A percentile compares a stretch with the other conserved stretches of the same genome.
phyloP scores from a whole-genome alignment of 1,140 invertebrate genomes.

The Camponotus floridanus region DNA sequence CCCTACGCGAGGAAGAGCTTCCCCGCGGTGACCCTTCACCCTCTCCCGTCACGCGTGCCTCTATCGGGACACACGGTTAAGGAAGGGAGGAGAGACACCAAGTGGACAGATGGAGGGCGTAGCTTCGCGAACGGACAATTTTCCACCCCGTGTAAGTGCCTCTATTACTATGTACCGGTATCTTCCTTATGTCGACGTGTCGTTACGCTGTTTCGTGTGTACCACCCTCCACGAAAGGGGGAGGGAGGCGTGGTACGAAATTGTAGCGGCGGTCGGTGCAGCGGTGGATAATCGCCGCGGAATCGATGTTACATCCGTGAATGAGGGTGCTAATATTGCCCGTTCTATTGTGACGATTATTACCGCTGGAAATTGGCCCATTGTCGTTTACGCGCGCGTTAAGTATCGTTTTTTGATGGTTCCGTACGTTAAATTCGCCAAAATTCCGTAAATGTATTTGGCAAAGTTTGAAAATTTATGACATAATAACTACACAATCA shows the following conservation, averaged over 20 bases:
- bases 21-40: constrained; percentile 64
- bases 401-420: constrained; percentile 19
- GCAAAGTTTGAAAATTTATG: neutral
- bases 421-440: constrained; percentile 18
- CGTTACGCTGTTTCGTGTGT: constrained; percentile 61
- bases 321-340: constrained; percentile 60
- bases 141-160: constrained; percentile 70
- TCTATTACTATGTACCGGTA: constrained; percentile 58
- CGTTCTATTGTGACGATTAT: constrained; percentile 59
- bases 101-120: constrained; percentile 80
- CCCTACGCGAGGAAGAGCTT: constrained; percentile 43
- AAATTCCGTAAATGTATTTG: neutral
- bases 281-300: constrained; percentile 65
- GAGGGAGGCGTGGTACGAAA: constrained; percentile 67
- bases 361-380: constrained; percentile 64
- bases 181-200: constrained; percentile 63
- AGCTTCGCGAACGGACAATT: constrained; percentile 61
- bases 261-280: constrained; percentile 69
- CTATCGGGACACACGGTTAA: neutral
- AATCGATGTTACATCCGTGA: constrained; percentile 55
- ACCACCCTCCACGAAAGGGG: constrained; percentile 32
- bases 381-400: constrained; percentile 23
- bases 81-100: constrained; percentile 56
- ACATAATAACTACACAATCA: neutral
- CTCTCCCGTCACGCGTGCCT: constrained; percentile 54